Base-by-base conservation (phyloP, 2,113 vertebrate genomes). In the Reinhardtius hippoglossoides region DNA sequence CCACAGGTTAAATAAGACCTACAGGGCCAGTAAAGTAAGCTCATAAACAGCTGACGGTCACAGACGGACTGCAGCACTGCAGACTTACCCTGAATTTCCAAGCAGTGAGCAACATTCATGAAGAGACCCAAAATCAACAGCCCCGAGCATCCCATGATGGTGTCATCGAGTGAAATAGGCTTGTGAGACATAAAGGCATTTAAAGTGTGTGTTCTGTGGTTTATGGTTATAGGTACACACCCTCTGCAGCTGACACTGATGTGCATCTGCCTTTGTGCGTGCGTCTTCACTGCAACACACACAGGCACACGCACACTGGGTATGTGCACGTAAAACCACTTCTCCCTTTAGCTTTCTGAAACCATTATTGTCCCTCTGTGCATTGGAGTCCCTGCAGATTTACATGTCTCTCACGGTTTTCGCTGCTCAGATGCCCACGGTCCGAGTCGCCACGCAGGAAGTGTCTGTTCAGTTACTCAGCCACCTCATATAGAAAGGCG, bases 1-100 rank as follows among this genome's bases (percentile, higher is more conserved):
- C 87, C 71, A 82, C 78, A 80, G 66, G 65, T 85, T 89, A 87
- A 87, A 89, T 58, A 81, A 84, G 82, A 71, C 84, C 76, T 68
- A 8, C 27, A 80, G 77, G 82, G 56, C 80, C 80, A 81, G 70
- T 86, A 89, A 89, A 92, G 80, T 12, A 21, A 65, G 10, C 63
- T 74, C 57, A 89, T 89, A 88, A 90, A 89, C 66, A 31, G 31
- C 31, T 31, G 31, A 31, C 31, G 31, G 31, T 31, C 31, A 31
- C 31, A 88, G 74, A 78, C 26, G 40, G 73, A 82, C 52, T 78
- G 74, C 82, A 85, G 76, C 70, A 5, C 71, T 67, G 78, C 70
- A 78, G 75, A 92, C 92, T 85, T 90, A 94, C 93, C 94, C 78
- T 48, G 67, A 71, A 62, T 87, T 74, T 89, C 86, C 82, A 64